Evolutionary conservation across 2,888 invertebrate species (phyloP), one percentile per base, ranked within the genome.

Genomic region (Cryptocheilus praepositus): DNA sequence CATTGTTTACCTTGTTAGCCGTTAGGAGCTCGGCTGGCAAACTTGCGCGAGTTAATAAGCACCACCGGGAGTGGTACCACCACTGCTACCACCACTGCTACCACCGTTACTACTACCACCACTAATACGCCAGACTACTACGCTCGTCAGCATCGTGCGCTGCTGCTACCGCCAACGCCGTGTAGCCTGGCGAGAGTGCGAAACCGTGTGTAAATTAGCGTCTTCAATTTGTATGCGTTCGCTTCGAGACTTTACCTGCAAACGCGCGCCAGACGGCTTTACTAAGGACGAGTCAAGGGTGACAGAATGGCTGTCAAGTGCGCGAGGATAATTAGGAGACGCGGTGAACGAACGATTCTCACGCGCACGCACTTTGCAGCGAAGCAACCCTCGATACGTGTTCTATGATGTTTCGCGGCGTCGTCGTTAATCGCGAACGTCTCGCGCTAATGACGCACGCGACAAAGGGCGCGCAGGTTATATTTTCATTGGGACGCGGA

Each of bases 1-100:
- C 87, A 87, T 88, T 87, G 87, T 87, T 87, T 85, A 84, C 83
- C 87, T 87, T 85, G 87, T 87, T 88, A 88, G 84, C 75, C 78
- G 77, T 74, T 72, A 49, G 80, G 80, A 84, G 82, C 81, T 79
- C 74, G 73, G 80, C 78, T 81, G 80, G 81, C 79, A 84, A 87
- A 85, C 84, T 85, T 82, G 83, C 73, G 79, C 79, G 77, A 80
- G 84, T 86, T 87, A 86, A 87, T 87, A 87, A 87, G 83, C 85
- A 82, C 74, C 73, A 74, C 43, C 46, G 45, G 46, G 15, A 45
- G 64, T 67, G 58, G 67, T 56, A 62, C 65, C 66, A 67, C 61
- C 70, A 44, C n/a, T 18, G 36, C 19, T 8, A 8, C 2, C 21
- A 7, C 8, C 69, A 71, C 71, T 60, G 19, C 52, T 57, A 61